Evolutionary conservation across 2,113 vertebrate species (phyloP), one percentile per base, ranked within the genome.

Genomic region (Cheilinus undulatus): DNA sequence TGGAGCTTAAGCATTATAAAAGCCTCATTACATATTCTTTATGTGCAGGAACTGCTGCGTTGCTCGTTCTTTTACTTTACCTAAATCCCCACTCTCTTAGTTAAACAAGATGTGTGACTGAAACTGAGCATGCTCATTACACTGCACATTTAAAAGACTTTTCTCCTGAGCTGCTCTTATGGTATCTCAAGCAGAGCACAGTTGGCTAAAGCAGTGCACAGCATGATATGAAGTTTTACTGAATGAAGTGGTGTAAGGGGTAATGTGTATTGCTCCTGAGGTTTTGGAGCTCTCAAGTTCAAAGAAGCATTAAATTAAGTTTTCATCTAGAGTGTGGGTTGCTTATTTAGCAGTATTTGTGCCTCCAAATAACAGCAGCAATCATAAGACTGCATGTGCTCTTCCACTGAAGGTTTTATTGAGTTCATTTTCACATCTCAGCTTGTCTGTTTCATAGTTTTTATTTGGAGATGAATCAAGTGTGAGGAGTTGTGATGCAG

Each of bases 201-300:
- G 61, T 52, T 76, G 9, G 22, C 0, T 40, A 19, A 57, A 59
- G 53, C 36, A 27, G 24, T 23, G 27, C 20, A 19, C 17, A 51
- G 50, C 80, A 71, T 61, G 32, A 78, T 82, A 60, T 49, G 45
- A 4, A 63, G 40, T 69, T 58, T 68, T 67, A 42, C 53, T 56
- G 28, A 80, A 77, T 54, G 6, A 78, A 76, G 54, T 52, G 40
- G 24, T 71, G 48, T 54, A 36, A 65, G 70, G 53, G 63, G 54
- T 38, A 50, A 62, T 69, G n/a, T 72, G 85, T 83, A 86, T 88
- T 88, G 34, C 83, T 36, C 22, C 14, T 63, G 85, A 72, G 81
- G 58, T 64, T 77, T 61, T 34, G 56, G 64, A 61, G 34, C 7
- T 5, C 28, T 65, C 19, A 0, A 14, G 57, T 66, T 80, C 75